Percentiles rank a stretch among this genome's conserved stretches.
Evolutionary conservation across 2,113 vertebrate species (phyloP).

Genomic region (Melanocharis versteri): DNA sequence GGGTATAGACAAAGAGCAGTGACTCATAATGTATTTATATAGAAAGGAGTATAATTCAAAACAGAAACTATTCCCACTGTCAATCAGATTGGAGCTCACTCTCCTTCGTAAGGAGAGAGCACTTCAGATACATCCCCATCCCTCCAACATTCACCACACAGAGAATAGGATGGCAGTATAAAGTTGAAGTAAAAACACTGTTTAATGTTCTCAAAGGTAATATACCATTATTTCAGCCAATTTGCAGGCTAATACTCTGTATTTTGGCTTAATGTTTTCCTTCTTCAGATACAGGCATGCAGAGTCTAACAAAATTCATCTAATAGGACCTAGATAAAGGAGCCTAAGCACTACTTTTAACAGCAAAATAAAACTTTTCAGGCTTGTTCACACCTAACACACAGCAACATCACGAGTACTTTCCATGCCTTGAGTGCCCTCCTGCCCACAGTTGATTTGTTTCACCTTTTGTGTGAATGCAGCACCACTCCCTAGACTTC

Average conservation of each 20-base stretch:
- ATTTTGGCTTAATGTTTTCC: neutral
- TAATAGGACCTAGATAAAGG: neutral
- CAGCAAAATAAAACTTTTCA: neutral
- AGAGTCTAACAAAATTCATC: neutral
- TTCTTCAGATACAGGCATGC: rapidly evolving
- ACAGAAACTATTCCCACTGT: neutral
- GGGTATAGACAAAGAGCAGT: neutral
- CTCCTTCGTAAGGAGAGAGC: neutral
- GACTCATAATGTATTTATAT: neutral
- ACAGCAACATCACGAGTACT: rapidly evolving
- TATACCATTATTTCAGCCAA: neutral
- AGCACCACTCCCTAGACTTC: neutral
- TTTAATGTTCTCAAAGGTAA: neutral
- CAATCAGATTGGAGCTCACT: neutral
- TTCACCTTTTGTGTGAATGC: neutral
- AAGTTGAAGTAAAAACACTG: neutral
- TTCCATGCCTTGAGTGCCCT: neutral
- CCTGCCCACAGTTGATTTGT: neutral
- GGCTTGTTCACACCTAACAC: neutral
- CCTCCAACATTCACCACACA: neutral
- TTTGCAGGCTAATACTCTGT: neutral
- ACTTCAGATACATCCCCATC: neutral
- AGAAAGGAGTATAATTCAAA: neutral
- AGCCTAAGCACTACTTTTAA: neutral
- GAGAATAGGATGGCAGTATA: neutral